These are phyloP conservation scores for Muscicapa comitata DNA, from an alignment of 2,797 vertebrate genomes.

Conservation along the genomic window DNA sequence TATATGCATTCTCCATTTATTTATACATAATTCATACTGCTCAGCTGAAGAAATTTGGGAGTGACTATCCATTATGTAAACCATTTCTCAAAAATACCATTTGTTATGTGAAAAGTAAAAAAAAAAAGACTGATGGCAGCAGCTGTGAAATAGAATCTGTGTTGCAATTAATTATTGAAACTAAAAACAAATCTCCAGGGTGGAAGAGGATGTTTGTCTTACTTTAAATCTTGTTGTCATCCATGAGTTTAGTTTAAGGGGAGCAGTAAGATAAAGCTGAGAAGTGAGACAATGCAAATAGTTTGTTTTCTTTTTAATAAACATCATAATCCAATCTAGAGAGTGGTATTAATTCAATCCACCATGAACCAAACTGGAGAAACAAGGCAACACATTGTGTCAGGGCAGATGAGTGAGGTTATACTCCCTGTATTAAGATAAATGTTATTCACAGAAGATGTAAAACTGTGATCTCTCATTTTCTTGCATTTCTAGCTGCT, in stretches of 20 bases:
- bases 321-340: background rate
- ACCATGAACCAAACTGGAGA: background rate
- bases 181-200: background rate
- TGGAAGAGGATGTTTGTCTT: background rate
- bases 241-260: background rate
- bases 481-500: background rate
- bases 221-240: background rate
- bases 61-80: background rate
- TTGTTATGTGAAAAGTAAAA: conserved; percentile 6
- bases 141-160: background rate
- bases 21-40: background rate
- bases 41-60: background rate
- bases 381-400: background rate
- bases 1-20: background rate
- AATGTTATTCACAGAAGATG: background rate
- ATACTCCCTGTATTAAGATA: background rate
- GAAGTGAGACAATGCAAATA: background rate
- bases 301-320: background rate
- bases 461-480: background rate
- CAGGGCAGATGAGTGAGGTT: background rate
- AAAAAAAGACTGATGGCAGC: background rate
- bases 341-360: background rate
- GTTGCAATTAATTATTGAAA: conserved; percentile 20
- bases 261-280: background rate
- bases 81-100: background rate